Evolutionary conservation across 2,113 vertebrate genomes (phyloP), one percentile per base, ranked within the genome.

Genomic region (Pristiophorus japonicus): DNA sequence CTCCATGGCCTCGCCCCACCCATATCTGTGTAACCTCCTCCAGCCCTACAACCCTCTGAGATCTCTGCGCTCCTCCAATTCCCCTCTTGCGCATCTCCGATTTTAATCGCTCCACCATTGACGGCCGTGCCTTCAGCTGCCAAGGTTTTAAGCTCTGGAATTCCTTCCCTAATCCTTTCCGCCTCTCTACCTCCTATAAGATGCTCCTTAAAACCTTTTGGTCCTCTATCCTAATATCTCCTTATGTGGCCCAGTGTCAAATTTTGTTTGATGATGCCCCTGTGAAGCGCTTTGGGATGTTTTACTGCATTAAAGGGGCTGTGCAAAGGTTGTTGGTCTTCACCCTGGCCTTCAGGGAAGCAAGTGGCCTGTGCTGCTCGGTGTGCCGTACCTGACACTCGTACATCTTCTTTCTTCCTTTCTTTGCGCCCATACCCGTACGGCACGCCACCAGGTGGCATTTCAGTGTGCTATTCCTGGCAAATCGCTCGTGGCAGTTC

Each of bases 371-470:
- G 73, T 20, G n/a, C 11, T 0, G 22, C 47, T 42, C 24, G 34
- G 59, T 12, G n/a, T 24, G 1, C 67, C 11, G n/a, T 97, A 99
- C 99, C 99, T 99, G 99, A 97, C 99, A 99, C 96, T 99, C 99
- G 12, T 99, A 99, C 84, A 99, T 97, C 96, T 99, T 99, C 97
- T 99, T 99, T 93, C 99, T 98, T 96, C 99, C 99, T 96, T 99
- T 99, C 97, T 99, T 99, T 96, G 99, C 99, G 63, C 99, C 99
- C 0, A 97, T 98, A 95, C 99, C 99, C 95, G 99, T 99, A 96
- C 99, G 99, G 97, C 99, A 99, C 55, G 99, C 99, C 0, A 98
- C 98, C 97, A 99, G 97, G 96, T 99, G 99, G 97, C 99, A 99
- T 97, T 99, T 99, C 42, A 99, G 97, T 0, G 99, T 99, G 96